Conservation (phyloP, 2,888 invertebrate species). For the Cetonia aurata region DNA sequence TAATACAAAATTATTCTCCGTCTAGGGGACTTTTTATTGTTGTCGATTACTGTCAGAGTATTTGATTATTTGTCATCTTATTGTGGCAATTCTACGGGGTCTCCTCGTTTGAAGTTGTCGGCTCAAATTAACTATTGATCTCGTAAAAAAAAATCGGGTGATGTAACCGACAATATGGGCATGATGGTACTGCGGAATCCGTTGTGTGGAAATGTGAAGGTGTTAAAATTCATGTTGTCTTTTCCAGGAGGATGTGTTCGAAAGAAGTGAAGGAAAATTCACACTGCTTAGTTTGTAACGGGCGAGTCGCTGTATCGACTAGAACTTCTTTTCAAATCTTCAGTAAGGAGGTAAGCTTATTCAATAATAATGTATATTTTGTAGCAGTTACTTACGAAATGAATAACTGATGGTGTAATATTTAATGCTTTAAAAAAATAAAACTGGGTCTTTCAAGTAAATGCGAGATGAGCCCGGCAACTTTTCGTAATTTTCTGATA, state of each 20-base stretch:
- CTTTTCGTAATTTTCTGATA: too few relatives aligned
- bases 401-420: neutral
- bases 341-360: slow-evolving; percentile 61
- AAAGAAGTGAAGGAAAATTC: slow-evolving; percentile 56
- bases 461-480: too few relatives aligned
- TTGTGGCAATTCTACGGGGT: slow-evolving; percentile 26
- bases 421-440: slow-evolving; percentile 12
- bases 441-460: too few relatives aligned
- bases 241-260: slow-evolving; percentile 60
- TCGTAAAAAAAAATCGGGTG: slow-evolving; percentile 21
- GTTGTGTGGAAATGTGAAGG: neutral
- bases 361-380: neutral
- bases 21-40: slow-evolving; percentile 59
- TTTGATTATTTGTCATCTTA: slow-evolving; percentile 35
- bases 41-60: slow-evolving; percentile 47
- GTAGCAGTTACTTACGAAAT: too few relatives aligned
- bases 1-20: slow-evolving; percentile 50
- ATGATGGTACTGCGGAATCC: slow-evolving; percentile 29
- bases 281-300: slow-evolving; percentile 75
- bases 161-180: slow-evolving; percentile 37
- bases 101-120: neutral
- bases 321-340: slow-evolving; percentile 71
- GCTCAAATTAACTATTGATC: slow-evolving; percentile 15
- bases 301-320: slow-evolving; percentile 68
- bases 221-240: slow-evolving; percentile 41